A percentile compares a stretch with the other conserved stretches of the same genome.
Conservation (phyloP, 1,140 invertebrate species). For the Sarcophaga bullata region DNA sequence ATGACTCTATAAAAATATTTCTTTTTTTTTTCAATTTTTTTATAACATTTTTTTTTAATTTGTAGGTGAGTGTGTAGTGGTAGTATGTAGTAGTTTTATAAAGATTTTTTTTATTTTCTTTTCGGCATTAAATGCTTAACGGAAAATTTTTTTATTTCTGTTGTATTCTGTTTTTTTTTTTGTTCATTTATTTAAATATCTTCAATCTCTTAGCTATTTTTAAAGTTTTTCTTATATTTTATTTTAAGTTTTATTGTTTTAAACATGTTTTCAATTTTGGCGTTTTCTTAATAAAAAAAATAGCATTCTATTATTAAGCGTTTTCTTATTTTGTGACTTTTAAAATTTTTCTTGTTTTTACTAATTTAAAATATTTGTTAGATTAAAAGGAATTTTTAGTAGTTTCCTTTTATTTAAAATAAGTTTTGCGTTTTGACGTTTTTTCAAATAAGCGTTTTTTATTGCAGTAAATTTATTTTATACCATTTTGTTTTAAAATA, state of each 20-base stretch:
- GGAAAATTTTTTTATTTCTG: constrained; percentile 33
- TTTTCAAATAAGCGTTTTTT: neutral
- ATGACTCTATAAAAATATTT: constrained; percentile 35
- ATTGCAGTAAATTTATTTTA: neutral
- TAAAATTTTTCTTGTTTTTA: too few species aligned
- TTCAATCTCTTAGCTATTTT: constrained; percentile 23
- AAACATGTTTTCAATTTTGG: neutral
- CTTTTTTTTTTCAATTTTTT: constrained; percentile 12
- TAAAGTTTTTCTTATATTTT: neutral
- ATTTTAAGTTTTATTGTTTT: neutral
- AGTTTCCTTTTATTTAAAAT: neutral
- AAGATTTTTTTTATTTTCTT: constrained; percentile 6
- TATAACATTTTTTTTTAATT: neutral
- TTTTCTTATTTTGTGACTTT: too few species aligned
- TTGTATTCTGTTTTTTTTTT: neutral
- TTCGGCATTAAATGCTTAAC: constrained; percentile 38
- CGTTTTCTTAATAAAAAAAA: too few species aligned
- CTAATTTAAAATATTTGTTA: too few species aligned
- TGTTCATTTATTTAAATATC: neutral
- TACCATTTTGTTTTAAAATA: neutral
- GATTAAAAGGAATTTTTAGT: neutral
- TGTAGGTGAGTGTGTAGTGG: neutral
- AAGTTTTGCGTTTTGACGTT: neutral
- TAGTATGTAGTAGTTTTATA: neutral
- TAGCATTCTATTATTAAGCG: neutral